These are phyloP conservation scores for Oreotrochilus melanogaster DNA, from an alignment of 2,113 vertebrate species.

Conservation along the genomic window DNA sequence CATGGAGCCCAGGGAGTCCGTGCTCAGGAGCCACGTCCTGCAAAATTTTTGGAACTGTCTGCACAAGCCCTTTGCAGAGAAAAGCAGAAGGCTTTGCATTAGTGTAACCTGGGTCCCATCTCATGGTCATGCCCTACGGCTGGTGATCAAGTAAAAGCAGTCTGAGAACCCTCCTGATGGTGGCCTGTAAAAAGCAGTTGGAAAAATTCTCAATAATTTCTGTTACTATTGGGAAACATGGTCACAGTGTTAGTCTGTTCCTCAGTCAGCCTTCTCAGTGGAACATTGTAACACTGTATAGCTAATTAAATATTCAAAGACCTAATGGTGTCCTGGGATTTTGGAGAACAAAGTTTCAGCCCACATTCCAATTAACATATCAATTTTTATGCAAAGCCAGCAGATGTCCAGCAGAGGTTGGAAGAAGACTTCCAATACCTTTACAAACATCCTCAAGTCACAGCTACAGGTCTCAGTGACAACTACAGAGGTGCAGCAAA, in stretches of 20 bases:
- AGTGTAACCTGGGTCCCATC: background rate
- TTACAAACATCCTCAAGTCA: background rate
- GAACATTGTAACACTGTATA: background rate
- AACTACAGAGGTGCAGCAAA: background rate
- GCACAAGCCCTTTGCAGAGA: background rate
- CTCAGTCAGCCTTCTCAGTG: background rate
- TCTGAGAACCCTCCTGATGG: background rate
- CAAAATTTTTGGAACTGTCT: background rate
- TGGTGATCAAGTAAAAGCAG: background rate
- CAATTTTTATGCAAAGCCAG: background rate
- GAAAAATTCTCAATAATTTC: background rate
- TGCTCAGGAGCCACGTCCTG: background rate
- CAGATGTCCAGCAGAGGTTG: background rate
- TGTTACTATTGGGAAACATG: rapidly evolving
- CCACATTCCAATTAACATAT: background rate
- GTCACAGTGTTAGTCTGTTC: background rate
- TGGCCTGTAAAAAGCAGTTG: background rate
- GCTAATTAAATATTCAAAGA: background rate
- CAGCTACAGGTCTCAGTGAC: background rate
- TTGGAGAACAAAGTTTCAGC: background rate
- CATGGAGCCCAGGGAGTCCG: background rate
- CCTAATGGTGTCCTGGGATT: background rate
- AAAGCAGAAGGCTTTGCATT: background rate
- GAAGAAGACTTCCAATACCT: background rate
- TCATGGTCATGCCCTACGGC: background rate